Evolutionary conservation across 2,888 invertebrate species (phyloP), one percentile per base, ranked within the genome.

Genomic region (Drosophila basisetae): DNA sequence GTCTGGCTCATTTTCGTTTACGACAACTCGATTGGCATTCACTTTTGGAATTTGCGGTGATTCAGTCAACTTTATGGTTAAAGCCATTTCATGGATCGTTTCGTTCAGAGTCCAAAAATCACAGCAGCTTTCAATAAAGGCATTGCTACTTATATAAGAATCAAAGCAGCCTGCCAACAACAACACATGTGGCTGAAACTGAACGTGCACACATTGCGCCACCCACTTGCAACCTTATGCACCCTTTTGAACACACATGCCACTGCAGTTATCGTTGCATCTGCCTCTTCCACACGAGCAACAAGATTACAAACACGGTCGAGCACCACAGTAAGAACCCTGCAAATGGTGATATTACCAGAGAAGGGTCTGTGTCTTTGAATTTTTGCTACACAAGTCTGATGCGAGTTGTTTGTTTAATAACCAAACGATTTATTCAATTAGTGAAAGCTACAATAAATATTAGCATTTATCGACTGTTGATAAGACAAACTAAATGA

Each of bases 61-160:
- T 69, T 56, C 70, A 72, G 63, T 59, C 55, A 70, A 65, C 61
- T 74, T 72, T 68, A 65, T 70, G 49, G 72, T 54, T 67, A 59
- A 59, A 80, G 67, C 33, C 49, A 41, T 73, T 82, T 74, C 73
- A 76, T 77, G 65, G 71, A 73, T 68, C 61, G 53, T 70, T 73
- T 53, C 62, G 73, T 62, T 62, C 55, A 71, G 55, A 55, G 56
- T 41, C 76, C 66, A 69, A 65, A 75, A 81, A 71, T 74, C 83
- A 74, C 49, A 63, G 58, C 65, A 68, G 49, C 78, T 72, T 25
- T 50, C 55, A 68, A 70, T 56, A 54, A 60, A 65, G 35, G 39
- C 78, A 58, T 49, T 61, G 61, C 43, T 35, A 22, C 49, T 41
- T 33, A 60, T 55, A 50, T 33, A 50, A 66, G n/a, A 30, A 43